phyloP scores from a whole-genome alignment of 2,888 invertebrate genomes.

The Arenicola marina region DNA sequence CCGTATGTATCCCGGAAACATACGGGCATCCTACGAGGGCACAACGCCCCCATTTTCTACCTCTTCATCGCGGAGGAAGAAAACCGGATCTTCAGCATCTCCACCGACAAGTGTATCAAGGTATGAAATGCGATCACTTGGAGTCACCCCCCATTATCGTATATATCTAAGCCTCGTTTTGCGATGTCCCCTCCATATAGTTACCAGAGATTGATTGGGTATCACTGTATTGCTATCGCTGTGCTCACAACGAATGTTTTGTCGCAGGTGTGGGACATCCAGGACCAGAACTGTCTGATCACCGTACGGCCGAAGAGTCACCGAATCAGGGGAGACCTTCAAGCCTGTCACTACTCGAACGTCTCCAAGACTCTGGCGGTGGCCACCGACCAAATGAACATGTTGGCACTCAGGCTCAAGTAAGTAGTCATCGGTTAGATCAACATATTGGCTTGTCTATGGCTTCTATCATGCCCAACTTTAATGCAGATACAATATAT shows the following conservation, averaged over 20 bases:
- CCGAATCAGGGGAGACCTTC: slow-evolving; percentile 60
- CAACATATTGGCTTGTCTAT: too few relatives aligned
- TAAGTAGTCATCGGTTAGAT: slow-evolving; percentile 33
- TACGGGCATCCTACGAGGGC: slow-evolving; percentile 59
- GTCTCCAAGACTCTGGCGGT: slow-evolving; percentile 54
- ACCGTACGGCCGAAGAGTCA: slow-evolving; percentile 61
- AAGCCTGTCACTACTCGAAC: slow-evolving; percentile 58
- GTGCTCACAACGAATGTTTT: neutral
- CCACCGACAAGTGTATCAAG: slow-evolving; percentile 60
- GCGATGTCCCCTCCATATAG: neutral
- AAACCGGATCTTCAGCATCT: slow-evolving; percentile 59
- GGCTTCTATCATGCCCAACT: too few relatives aligned
- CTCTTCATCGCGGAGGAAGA: slow-evolving; percentile 60
- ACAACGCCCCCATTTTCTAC: slow-evolving; percentile 60
- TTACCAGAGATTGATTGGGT: too few relatives aligned
- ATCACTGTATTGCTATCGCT: too few relatives aligned
- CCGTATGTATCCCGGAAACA: slow-evolving; percentile 61
- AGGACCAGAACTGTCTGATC: slow-evolving; percentile 59
- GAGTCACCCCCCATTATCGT: neutral
- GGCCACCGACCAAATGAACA: slow-evolving; percentile 60
- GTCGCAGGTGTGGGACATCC: slow-evolving; percentile 60
- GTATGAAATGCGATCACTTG: too few relatives aligned
- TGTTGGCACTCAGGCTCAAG: slow-evolving; percentile 55
- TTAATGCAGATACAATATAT: too few relatives aligned
- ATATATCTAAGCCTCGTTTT: neutral